A percentile compares a stretch with the other conserved stretches of the same genome.
Evolutionary conservation across 2,888 invertebrate species (phyloP).

Genomic region (Diogma glabrata): DNA sequence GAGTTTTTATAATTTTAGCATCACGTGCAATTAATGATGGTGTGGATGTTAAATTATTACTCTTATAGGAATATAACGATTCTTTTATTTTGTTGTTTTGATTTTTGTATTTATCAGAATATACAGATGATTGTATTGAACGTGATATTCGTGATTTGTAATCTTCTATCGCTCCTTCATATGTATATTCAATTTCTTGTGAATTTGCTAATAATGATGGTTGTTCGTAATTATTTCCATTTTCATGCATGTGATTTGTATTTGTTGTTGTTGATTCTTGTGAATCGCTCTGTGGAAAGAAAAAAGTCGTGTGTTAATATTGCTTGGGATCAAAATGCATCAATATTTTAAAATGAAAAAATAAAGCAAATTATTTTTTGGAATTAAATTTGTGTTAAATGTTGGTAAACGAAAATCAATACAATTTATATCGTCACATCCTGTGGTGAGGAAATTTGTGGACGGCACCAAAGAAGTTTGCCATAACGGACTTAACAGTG

Average conservation of each 20-base stretch:
- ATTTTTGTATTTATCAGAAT: not conserved
- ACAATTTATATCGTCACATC: no score
- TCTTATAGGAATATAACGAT: not conserved
- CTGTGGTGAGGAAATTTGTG: no score
- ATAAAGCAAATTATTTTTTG: no score
- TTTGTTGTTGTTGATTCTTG: constrained; percentile 12
- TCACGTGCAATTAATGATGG: no score
- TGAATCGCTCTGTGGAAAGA: constrained; percentile 23
- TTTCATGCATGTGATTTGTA: constrained; percentile 21
- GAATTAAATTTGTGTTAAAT: no score
- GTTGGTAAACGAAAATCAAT: no score
- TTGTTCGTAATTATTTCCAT: constrained; percentile 45
- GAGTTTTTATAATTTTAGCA: constrained; percentile 2
- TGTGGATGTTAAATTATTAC: constrained; percentile 24
- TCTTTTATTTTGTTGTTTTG: not conserved
- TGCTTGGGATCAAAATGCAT: no score
- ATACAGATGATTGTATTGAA: constrained; percentile 26
- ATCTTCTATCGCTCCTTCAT: constrained; percentile 77
- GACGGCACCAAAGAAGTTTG: no score
- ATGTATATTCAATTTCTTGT: constrained; percentile 75
- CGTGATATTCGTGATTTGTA: constrained; percentile 67
- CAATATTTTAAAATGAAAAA: no score
- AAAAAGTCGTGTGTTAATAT: no score
- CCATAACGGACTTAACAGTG: no score
- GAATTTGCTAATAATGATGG: constrained; percentile 56